Base-by-base conservation (phyloP, 2,797 vertebrate genomes). In the Cheirogaleus major region DNA sequence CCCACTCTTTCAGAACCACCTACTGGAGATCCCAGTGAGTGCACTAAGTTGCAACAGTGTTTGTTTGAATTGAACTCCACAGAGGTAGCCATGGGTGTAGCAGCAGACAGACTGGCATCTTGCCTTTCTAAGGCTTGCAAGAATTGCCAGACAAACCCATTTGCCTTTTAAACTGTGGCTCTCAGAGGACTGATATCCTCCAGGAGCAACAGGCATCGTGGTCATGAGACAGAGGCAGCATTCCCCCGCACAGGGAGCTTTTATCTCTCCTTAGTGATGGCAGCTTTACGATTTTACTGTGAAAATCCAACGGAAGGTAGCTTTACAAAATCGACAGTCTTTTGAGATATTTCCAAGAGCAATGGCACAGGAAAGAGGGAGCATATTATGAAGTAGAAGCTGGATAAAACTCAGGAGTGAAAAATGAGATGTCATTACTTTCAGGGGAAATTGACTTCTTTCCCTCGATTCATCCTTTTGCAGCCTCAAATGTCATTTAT, bases 311-410 rank as follows among this genome's bases (percentile, higher is more conserved):
- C 69, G 90, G 89, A 98, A 94, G 88, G 50, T 85, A 89, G 95
- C 96, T 95, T 96, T 97, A 61, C 76, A 96, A 97, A 98, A 98
- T 98, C 95, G 86, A 65, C 97, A 95, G 96, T 79, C 70, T 80
- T 96, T 45, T 95, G 95, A 97, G 92, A 79, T 73, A 63, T 27
- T 95, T 97, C 69, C 72, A 97, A 93, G 89, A 73, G 12, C 48
- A n/a, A 10, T 45, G 67, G 79, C 93, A 96, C 43, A 57, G 89
- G 85, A 91, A 80, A 95, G 65, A 89, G 79, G 78, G 97, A 95
- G 95, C 43, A 76, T 95, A 96, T 97, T 79, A 78, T 97, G 89
- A 98, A 98, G 95, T 67, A 94, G 84, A 95, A 41, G 23, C 55
- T 80, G 95, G 43, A 95, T 97, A 92, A 97, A 97, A 61, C 70